Evolutionary conservation across 2,797 vertebrate species (phyloP).

Genomic region (Fringilla coelebs): DNA sequence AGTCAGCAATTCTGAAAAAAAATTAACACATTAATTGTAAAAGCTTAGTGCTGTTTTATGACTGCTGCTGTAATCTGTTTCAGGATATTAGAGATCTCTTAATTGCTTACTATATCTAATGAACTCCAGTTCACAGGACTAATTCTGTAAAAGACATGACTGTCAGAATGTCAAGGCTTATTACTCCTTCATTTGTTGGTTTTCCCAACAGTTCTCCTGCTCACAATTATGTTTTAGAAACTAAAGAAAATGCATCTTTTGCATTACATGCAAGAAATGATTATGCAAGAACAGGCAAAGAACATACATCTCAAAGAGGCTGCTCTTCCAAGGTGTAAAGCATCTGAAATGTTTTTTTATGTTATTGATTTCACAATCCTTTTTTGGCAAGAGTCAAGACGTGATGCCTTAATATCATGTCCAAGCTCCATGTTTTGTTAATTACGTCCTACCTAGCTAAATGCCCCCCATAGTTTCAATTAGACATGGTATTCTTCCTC

Average conservation of each 20-base stretch:
- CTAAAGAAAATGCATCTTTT: neutral
- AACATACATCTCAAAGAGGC: rapidly evolving
- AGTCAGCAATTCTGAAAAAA: neutral
- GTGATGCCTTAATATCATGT: slow-evolving; percentile 29
- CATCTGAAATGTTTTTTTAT: neutral
- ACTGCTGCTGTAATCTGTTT: neutral
- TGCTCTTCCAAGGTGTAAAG: neutral
- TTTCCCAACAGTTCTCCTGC: neutral
- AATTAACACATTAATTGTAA: neutral
- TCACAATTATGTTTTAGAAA: neutral
- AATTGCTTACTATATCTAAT: neutral
- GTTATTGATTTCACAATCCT: neutral
- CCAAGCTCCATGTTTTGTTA: slow-evolving; percentile 50
- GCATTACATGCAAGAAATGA: rapidly evolving
- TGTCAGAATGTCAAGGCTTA: slow-evolving; percentile 11
- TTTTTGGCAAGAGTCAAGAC: neutral
- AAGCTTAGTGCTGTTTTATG: neutral
- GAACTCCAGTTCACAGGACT: neutral
- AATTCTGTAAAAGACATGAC: neutral
- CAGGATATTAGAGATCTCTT: neutral
- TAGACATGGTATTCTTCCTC: slow-evolving; percentile 61
- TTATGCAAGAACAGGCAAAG: neutral
- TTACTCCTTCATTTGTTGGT: neutral
- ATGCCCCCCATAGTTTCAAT: slow-evolving; percentile 59
- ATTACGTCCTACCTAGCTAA: slow-evolving; percentile 46